These are phyloP conservation scores for Maccullochella peelii DNA, from an alignment of 2,113 vertebrate genomes.

Conservation along the genomic window DNA sequence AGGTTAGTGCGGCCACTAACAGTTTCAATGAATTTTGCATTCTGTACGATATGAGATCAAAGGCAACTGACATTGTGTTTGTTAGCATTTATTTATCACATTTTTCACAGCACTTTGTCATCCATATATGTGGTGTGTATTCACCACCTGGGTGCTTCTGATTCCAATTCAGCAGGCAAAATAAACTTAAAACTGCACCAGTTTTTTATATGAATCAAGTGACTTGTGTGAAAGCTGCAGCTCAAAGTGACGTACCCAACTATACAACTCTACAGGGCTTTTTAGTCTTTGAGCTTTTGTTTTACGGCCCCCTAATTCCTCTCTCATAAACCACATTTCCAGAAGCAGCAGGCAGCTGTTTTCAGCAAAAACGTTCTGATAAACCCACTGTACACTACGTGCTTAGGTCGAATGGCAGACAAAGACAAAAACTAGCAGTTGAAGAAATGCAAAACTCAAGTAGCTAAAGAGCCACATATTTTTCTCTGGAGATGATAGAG, in stretches of 20 bases:
- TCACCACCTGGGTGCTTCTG: not conserved
- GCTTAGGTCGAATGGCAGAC: not conserved
- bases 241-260: not conserved
- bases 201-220: not conserved
- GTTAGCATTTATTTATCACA: not conserved
- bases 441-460: not conserved
- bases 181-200: not conserved
- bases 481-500: not conserved
- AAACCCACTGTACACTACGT: not conserved
- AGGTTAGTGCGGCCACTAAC: slow-evolving; percentile 82
- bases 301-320: not conserved
- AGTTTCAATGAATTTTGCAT: not conserved
- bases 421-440: not conserved
- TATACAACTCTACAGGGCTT: not conserved
- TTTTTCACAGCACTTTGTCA: not conserved
- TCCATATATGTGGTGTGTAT: not conserved
- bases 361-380: not conserved
- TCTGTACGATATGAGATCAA: not conserved
- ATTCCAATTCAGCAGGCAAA: not conserved
- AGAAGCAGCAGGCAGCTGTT: not conserved
- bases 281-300: not conserved
- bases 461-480: not conserved
- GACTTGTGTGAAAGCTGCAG: not conserved
- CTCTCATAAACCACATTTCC: not conserved
- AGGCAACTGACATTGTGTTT: not conserved